Percentiles rank a stretch among this genome's conserved stretches.
phyloP scores from a whole-genome alignment of 2,888 invertebrate species.

The Synergus umbraculus region DNA sequence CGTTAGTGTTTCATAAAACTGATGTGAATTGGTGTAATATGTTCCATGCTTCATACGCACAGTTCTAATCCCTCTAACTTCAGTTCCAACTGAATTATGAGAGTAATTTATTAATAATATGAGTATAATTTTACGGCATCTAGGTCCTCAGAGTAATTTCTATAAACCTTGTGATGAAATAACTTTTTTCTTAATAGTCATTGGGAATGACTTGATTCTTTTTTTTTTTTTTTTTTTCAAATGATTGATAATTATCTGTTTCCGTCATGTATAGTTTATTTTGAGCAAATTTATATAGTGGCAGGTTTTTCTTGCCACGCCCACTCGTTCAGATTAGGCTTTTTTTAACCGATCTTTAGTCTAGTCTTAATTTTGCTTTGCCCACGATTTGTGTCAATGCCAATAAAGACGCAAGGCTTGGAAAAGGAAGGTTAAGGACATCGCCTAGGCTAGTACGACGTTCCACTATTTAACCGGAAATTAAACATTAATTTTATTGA shows the following conservation, averaged over 20 bases:
- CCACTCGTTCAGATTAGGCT: neutral
- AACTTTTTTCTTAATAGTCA: neutral
- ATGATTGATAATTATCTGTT: neutral
- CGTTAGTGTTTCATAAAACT: slow-evolving; percentile 27
- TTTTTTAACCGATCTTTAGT: neutral
- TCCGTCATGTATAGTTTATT: neutral
- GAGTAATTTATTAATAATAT: neutral
- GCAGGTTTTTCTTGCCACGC: neutral
- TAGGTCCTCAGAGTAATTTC: neutral
- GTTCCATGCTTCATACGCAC: neutral
- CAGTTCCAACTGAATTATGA: neutral
- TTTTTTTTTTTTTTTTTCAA: neutral
- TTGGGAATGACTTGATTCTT: neutral
- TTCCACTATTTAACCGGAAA: neutral
- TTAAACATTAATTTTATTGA: neutral
- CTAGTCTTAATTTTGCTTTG: slow-evolving; percentile 20
- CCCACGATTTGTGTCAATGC: slow-evolving; percentile 9
- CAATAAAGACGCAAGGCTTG: neutral
- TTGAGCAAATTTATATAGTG: neutral
- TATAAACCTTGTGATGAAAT: neutral
- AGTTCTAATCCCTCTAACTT: slow-evolving; percentile 8
- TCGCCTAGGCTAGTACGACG: neutral
- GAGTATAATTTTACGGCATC: neutral
- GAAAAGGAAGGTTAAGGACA: slow-evolving; percentile 12
- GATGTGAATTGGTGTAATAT: neutral